Conservation (phyloP, 2,888 invertebrate genomes). For the Hirtodrosophila trivittata region DNA sequence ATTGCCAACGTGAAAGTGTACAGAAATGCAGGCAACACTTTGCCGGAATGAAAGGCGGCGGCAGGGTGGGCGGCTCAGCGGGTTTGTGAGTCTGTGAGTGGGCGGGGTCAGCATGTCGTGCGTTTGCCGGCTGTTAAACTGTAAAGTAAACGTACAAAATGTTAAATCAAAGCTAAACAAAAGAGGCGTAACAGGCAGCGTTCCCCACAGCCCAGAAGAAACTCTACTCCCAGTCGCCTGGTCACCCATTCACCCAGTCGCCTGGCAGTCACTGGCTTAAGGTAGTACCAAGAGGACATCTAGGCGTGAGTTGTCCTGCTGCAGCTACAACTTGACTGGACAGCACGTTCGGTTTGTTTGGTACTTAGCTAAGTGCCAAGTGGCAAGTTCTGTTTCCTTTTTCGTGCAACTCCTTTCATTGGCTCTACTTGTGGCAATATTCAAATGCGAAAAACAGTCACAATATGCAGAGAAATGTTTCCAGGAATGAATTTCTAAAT, state of each 20-base stretch:
- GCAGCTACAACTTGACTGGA: conserved; percentile 32
- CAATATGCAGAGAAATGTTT: no score
- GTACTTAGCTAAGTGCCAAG: conserved; percentile 36
- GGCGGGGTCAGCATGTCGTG: conserved; percentile 48
- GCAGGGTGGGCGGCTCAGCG: not conserved
- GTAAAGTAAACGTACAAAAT: conserved; percentile 77
- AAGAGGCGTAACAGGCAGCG: conserved; percentile 69
- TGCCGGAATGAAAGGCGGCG: conserved; percentile 5
- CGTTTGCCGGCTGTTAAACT: conserved; percentile 71
- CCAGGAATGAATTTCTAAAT: no score
- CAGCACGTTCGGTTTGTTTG: conserved; percentile 44
- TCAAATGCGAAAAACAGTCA: no score
- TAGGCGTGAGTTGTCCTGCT: conserved; percentile 19
- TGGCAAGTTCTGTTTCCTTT: conserved; percentile 36
- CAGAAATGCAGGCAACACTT: conserved; percentile 56
- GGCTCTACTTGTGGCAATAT: no score
- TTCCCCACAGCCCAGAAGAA: conserved; percentile 20
- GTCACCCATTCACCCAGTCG: conserved; percentile 6
- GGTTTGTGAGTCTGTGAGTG: conserved; percentile 8
- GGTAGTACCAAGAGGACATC: conserved; percentile 24
- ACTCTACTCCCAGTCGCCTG: not conserved
- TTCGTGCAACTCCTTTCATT: not conserved
- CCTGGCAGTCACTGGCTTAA: conserved; percentile 43
- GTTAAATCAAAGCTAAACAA: conserved; percentile 77
- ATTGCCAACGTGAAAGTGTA: conserved; percentile 75